Evolutionary conservation across 2,797 vertebrate species (phyloP).

Genomic region (Hozukius guyotensis): DNA sequence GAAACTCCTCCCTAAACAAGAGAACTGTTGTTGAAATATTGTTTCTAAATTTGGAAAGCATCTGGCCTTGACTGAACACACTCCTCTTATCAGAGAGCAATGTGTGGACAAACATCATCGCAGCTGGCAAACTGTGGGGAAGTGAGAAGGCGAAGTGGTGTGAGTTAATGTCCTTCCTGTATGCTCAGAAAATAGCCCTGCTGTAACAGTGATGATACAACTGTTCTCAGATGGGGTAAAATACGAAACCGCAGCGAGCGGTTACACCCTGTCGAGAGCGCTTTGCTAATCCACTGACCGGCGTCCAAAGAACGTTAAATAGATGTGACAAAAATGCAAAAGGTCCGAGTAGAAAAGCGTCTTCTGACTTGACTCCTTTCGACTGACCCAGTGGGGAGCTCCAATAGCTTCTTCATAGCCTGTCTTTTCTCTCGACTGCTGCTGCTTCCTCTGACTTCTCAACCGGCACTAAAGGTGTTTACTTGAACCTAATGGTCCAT

Average conservation of each 20-base stretch:
- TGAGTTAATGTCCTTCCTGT: conserved; percentile 75
- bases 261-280: not conserved
- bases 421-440: not conserved
- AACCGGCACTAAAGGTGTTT: conserved; percentile 35
- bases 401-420: not conserved
- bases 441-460: not conserved
- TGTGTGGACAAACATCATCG: conserved; percentile 34
- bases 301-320: not conserved
- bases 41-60: conserved; percentile 34
- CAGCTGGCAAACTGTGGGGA: conserved; percentile 71
- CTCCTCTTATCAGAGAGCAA: conserved; percentile 47
- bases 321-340: conserved; percentile 21
- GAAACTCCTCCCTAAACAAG: not conserved
- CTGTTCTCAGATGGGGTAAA: conserved; percentile 1
- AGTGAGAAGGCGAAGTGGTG: conserved; percentile 57
- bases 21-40: conserved; percentile 8
- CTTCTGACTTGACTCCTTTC: not conserved
- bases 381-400: not conserved
- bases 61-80: conserved; percentile 19
- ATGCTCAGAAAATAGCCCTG: conserved; percentile 38
- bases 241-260: not conserved
- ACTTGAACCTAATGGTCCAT: conserved; percentile 18
- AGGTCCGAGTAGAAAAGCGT: not conserved
- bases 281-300: not conserved
- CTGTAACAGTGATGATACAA: conserved; percentile 14